Base-by-base conservation (phyloP, 2,797 vertebrate species). In the Sphenopsis melanotis region DNA sequence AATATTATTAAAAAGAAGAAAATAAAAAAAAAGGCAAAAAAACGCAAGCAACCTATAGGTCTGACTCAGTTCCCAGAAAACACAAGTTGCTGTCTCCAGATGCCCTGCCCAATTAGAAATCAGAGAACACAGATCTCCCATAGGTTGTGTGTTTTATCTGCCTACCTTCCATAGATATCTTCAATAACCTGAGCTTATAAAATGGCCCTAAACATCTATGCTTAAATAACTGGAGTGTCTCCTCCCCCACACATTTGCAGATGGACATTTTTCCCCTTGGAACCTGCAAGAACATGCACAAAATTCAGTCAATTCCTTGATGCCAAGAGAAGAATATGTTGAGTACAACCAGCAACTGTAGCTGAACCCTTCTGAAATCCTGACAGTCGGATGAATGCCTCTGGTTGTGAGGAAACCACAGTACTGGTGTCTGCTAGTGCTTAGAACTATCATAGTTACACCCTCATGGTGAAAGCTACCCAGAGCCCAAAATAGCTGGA, bases 401-500 rank as follows among this genome's bases (percentile, higher is more conserved):
- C 42, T 55, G 30, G 42, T 34, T 85, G 36, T 56, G 50, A 89
- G 15, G 32, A 87, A 93, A 71, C n/a, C 29, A 80, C 64, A 84
- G 44, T 32, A 50, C 0, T 55, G 66, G 37, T 66, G 37, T 39
- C n/a, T 92, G 69, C 27, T 74, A 46, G 70, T 72, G 50, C 84
- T 96, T 24, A 59, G 66, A 92, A 93, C 53, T 57, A 60, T 41
- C 75, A 65, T 19, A 89, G 81, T 66, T 87, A 85, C 44, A 80
- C 8, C 2, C 1, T 34, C 46, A 69, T 3, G 71, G 71, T 72
- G n/a, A 85, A 92, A 91, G 64, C 37, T 61, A 90, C n/a, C 53
- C 69, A 44, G 57, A 59, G 57, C 53, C 53, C 61, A 93, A 89
- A 93, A 94, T 94, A 95, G 83, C 44, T 21, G 23, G 32, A 47